phyloP scores from a whole-genome alignment of 2,113 vertebrate species.

The Crotalus horridus region DNA sequence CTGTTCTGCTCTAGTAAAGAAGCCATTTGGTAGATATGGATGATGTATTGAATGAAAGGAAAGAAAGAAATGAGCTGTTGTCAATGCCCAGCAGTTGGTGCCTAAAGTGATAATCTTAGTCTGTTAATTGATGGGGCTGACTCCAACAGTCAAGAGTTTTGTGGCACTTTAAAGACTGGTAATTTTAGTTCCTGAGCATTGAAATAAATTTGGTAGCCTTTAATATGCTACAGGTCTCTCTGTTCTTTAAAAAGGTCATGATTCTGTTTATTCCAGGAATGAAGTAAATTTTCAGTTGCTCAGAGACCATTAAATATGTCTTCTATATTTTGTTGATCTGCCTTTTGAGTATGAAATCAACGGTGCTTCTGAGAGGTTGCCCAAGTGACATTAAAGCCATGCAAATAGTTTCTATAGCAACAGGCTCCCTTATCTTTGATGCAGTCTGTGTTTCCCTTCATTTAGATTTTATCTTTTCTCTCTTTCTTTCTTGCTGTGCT shows the following conservation, averaged over 20 bases:
- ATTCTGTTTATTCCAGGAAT: background rate
- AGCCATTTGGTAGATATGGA: background rate
- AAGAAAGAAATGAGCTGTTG: background rate
- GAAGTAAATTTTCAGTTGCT: background rate
- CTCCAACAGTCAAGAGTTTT: background rate
- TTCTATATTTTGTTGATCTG: conserved; percentile 6
- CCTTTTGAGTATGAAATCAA: background rate
- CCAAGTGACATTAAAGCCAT: conserved; percentile 55
- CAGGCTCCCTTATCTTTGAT: conserved; percentile 56
- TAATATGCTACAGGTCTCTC: background rate
- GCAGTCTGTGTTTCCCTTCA: conserved; percentile 42
- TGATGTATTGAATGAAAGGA: background rate
- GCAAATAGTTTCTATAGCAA: conserved; percentile 73
- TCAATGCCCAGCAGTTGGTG: background rate
- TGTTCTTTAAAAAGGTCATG: background rate
- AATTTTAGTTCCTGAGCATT: background rate
- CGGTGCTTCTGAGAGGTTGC: conserved; percentile 34
- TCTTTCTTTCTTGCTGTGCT: background rate
- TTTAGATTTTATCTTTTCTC: conserved; percentile 22
- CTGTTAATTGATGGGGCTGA: background rate
- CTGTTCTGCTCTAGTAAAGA: background rate
- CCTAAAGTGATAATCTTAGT: background rate
- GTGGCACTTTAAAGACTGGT: background rate
- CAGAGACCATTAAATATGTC: conserved; percentile 14
- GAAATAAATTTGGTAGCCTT: background rate